Evolutionary conservation across 2,888 invertebrate genomes (phyloP), one percentile per base, ranked within the genome.

Genomic region (Lobophora halterata): DNA sequence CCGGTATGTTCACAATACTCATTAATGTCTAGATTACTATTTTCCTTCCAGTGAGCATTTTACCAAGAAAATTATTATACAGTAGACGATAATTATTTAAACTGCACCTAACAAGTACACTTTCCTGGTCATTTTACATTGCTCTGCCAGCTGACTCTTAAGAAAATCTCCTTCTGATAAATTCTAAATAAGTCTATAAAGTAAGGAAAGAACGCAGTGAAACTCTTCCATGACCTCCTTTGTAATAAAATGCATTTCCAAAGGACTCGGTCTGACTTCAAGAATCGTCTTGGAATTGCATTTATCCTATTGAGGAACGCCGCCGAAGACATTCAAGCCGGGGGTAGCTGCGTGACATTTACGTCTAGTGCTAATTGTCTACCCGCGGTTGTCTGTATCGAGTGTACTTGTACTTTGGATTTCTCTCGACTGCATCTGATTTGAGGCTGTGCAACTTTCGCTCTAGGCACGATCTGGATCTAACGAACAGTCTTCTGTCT

Each of bases 361-460:
- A 53, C 71, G 63, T 61, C 67, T 54, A 63, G 65, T 65, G 80
- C 79, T 82, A 83, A 81, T 82, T 72, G 73, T 74, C 62, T 63
- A 11, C 55, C 55, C 64, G 65, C 69, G 68, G 67, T 69, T 68
- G 74, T 76, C 48, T 50, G 68, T 68, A 72, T 73, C 70, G 72
- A 78, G 73, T 74, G 71, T 65, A 63, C 72, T 71, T 58, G 61
- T 55, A 53, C 58, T 55, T 55, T 50, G 64, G 65, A 71, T 74
- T 74, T 75, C 72, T 71, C 73, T 65, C 64, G 71, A 68, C 71
- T 72, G 71, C 76, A 70, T 75, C 74, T 75, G 78, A 80, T 80
- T 78, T 71, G 69, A 71, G 58, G 60, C 71, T 70, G 64, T 72
- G 71, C 75, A 74, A 78, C 77, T 77, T 76, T 78, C 74, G 73